Base-by-base conservation (phyloP, 2,797 vertebrate genomes). In the Sciurus carolinensis region DNA sequence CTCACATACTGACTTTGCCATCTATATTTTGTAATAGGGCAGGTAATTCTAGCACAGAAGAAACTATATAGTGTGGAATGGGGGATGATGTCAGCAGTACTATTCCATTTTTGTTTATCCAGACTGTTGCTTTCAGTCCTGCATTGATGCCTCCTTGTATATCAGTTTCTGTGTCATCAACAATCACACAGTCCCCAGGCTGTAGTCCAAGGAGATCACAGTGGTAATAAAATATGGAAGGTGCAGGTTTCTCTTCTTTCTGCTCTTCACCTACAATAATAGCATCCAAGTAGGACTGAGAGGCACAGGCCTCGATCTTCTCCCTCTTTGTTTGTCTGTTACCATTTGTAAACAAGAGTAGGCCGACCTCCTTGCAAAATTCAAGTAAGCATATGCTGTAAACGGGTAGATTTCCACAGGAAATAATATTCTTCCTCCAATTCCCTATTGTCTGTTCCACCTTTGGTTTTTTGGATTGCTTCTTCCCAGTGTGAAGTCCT, bases 301-400 rank as follows among this genome's bases (percentile, higher is more conserved):
- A 99, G 36, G 97, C 94, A 30, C 98, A 99, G 0, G 98, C 99
- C 76, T 99, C 97, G 5, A 99, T 99, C 97, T 99, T 99, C 98
- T 99, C 99, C 95, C 99, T 98, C 98, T 99, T 2, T 39, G 39
- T 39, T 39, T 39, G 99, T 0, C 97, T 42, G 14, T 99, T 99
- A 2, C 99, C 99, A n/a, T 99, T 99, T 52, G 99, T 99, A 64
- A 99, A 92, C 28, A 99, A 98, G 91, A 99, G 99, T 96, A 99
- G 98, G 97, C 98, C 99, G 96, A 99, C 98, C 0, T 96, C 95
- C 15, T 98, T 98, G 81, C 98, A 98, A 83, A 99, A 99, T 33
- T 99, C 44, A 97, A 47, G 94, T 98, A 30, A 99, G 99, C 98
- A 99, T 98, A 17, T 98, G 95, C 96, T 98, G 98, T 47, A 99